A percentile compares a stretch with the other conserved stretches of the same genome.
phyloP scores from a whole-genome alignment of 2,888 invertebrate species.

The Lasioglossum morio region DNA sequence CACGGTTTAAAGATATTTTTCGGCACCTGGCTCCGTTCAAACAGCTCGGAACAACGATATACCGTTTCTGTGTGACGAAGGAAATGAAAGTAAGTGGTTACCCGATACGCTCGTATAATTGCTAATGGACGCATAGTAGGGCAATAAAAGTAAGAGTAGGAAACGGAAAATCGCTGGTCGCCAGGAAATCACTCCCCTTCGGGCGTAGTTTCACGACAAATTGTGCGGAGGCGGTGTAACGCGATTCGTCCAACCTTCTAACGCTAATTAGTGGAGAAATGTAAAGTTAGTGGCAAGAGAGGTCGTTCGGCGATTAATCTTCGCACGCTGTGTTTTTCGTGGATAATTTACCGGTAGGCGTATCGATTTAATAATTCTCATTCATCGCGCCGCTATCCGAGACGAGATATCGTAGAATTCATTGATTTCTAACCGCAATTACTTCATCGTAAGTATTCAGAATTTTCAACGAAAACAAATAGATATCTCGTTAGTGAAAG shows the following conservation, averaged over 20 bases:
- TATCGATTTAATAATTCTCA: conserved; percentile 26
- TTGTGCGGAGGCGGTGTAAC: conserved; percentile 57
- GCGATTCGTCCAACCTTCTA: conserved; percentile 41
- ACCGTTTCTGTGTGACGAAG: conserved; percentile 21
- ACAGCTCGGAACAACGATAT: conserved; percentile 33
- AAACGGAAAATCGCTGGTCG: conserved; percentile 58
- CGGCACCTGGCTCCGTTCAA: conserved; percentile 7
- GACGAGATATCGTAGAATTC: neutral
- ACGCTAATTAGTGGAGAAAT: conserved; percentile 66
- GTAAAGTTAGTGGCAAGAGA: conserved; percentile 64
- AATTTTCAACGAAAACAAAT: too few species aligned
- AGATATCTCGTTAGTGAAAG: too few species aligned
- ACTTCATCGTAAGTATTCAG: neutral
- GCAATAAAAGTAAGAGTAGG: conserved; percentile 53
- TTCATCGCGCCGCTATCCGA: neutral
- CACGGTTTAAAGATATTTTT: neutral
- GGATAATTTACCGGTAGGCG: conserved; percentile 41
- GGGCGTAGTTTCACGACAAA: conserved; percentile 56
- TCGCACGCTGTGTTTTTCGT: conserved; percentile 34
- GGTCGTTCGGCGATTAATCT: conserved; percentile 60
- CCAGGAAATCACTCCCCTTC: conserved; percentile 63
- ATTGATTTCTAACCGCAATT: neutral
- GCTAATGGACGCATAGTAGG: conserved; percentile 53
- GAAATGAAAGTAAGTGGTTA: conserved; percentile 47
- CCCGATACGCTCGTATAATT: conserved; percentile 43